Base-by-base conservation (phyloP, 2,888 invertebrate species). In the Blomia tropicalis region DNA sequence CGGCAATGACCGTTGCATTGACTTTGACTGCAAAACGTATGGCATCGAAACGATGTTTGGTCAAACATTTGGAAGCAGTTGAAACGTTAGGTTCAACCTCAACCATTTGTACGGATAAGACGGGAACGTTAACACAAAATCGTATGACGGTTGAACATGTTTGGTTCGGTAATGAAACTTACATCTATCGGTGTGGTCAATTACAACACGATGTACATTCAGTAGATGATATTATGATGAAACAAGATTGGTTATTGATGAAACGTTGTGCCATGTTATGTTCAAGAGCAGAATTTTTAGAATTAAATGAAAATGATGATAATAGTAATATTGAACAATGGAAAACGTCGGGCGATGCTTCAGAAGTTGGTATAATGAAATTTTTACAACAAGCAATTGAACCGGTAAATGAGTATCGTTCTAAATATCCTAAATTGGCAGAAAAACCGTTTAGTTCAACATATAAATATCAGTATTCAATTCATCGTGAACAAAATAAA, bases 61-160 rank as follows among this genome's bases (percentile, higher is more conserved):
- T 85, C 4, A 85, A 84, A 74, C 83, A 85, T 72, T 68, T 76
- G 68, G 75, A 76, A 68, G 77, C 77, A 62, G 77, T 78, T 25
- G 77, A 78, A 69, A 78, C 77, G 3, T 72, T 78, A 11, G 78
- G 77, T 7, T 77, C 77, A 4, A 78, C 78, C 25, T 77, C 77
- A 1, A 82, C 82, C 62, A 85, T 85, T 69, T 86, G 85, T 73
- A 84, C 84, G 1, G 84, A 84, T 71, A 85, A 85, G 74, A 84
- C 84, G 1, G 85, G 85, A n/a, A n/a, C n/a, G n/a, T n/a, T n/a
- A n/a, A n/a, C n/a, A n/a, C n/a, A n/a, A n/a, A n/a, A n/a, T n/a
- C 70, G 75, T 66, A 77, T 78, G 77, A 77, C 77, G 3, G 77
- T 77, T 43, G 76, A 77, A 41, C 77, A 77, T 68, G 71, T 75